Percentiles rank a stretch among this genome's conserved stretches.
These are phyloP conservation scores for Ptychadena robeensis DNA, from an alignment of 2,797 vertebrate species.

Conservation along the genomic window DNA sequence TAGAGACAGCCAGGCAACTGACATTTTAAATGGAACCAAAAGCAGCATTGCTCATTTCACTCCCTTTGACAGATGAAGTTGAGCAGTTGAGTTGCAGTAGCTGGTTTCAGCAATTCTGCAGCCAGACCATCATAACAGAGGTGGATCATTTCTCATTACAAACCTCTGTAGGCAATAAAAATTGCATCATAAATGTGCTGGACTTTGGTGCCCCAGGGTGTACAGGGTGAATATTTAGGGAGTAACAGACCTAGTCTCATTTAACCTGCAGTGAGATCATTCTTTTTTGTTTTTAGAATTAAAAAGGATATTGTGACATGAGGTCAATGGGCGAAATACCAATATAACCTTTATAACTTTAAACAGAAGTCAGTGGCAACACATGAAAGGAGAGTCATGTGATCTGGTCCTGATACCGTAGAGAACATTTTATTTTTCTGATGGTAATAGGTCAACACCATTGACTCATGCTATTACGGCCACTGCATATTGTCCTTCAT, in stretches of 20 bases:
- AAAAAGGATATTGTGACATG: conserved; percentile 12
- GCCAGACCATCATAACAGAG: too few relatives aligned
- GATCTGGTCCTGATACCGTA: neutral
- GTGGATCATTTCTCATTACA: too few relatives aligned
- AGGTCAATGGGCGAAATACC: conserved; percentile 4
- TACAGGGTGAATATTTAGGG: neutral
- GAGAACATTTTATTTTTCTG: conserved; percentile 35
- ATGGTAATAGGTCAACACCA: neutral
- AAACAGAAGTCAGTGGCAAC: conserved; percentile 38
- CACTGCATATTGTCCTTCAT: neutral
- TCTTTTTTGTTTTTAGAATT: conserved; percentile 15
- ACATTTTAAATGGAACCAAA: too few relatives aligned
- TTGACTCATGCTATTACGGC: neutral
- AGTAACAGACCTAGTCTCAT: neutral
- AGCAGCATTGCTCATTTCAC: too few relatives aligned
- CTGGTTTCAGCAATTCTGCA: too few relatives aligned
- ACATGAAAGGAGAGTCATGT: conserved; percentile 37
- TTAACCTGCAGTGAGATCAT: neutral
- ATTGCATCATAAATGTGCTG: neutral
- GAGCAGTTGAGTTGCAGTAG: too few relatives aligned
- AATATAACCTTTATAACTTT: conserved; percentile 40
- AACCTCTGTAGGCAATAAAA: neutral
- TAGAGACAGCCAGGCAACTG: too few relatives aligned
- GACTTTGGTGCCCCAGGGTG: neutral
- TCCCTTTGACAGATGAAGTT: too few relatives aligned